Base-by-base conservation (phyloP, 2,113 vertebrate genomes). In the Tragelaphus buxtoni region DNA sequence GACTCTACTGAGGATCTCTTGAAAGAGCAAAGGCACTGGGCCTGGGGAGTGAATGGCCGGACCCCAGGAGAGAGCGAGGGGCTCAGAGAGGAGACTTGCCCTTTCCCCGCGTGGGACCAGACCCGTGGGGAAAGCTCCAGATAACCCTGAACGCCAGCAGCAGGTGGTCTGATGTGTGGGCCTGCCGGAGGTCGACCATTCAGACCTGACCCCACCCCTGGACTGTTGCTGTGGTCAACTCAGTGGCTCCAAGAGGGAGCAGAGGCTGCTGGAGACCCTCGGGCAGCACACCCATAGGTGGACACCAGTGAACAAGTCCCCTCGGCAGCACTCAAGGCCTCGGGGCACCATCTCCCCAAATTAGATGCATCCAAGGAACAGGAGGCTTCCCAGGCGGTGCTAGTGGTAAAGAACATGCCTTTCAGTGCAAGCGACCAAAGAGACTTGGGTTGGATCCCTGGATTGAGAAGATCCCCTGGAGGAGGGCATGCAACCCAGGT, bases 221-320 rank as follows among this genome's bases (percentile, higher is more conserved):
- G 20, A 49, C 20, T 53, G 42, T 39, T 17, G 16, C 30, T 69
- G 32, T 26, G 32, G 3, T 9, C 7, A 47, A 7, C 32, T 65
- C 32, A 14, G 9, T 14, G 20, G 39, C 49, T 42, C 2, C 24
- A 22, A 58, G 20, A 49, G 18, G 10, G n/a, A 42, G 4, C 39
- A 16, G 56, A 28, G n/a, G 12, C 28, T 0, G 1, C 45, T 26
- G 42, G 35, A n/a, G 17, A 10, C 20, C 53, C 0, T 1, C 1
- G 7, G 76, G 81, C 0, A 6, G 63, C 24, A 47, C 55, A 35
- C 4, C 0, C 69, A 17, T 13, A 2, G 7, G 18, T 2, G 18
- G 55, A 18, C 2, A 9, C 20, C 10, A 3, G 11, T 35, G 24
- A 32, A 5, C 20, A 5, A 28, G 20, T 22, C 8, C 35, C 35